Percentiles rank a stretch among this genome's conserved stretches.
These are phyloP conservation scores for Astropecten irregularis DNA, from an alignment of 53 echinoderm and acorn worm genomes.

Conservation along the genomic window DNA sequence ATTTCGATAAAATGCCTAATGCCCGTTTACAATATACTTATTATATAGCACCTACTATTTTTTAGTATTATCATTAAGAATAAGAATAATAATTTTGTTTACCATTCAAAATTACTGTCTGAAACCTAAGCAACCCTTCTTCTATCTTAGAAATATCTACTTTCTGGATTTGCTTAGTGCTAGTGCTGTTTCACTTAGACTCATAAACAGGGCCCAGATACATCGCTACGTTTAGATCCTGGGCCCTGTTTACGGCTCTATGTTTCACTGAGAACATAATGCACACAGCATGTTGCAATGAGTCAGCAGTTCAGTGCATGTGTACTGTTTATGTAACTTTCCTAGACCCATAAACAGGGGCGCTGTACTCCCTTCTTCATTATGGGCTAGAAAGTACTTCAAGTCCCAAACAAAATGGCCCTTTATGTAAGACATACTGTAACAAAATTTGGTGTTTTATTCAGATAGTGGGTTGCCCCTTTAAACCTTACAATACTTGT, in stretches of 20 bases:
- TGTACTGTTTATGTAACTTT: no score
- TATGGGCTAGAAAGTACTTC: background rate
- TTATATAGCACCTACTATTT: background rate
- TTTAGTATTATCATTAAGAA: background rate
- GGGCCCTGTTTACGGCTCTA: no score
- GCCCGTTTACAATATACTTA: background rate
- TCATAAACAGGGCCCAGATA: no score
- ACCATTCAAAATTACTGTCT: background rate
- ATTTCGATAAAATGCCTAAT: background rate
- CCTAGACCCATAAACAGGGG: no score
- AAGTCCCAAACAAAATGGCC: background rate
- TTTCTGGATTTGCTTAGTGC: no score
- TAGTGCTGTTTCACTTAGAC: no score
- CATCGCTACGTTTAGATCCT: no score
- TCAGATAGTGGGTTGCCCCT: no score
- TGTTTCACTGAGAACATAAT: no score
- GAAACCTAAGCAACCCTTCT: background rate
- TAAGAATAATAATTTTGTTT: background rate
- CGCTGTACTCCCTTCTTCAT: no score
- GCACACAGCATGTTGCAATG: no score
- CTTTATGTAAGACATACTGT: background rate
- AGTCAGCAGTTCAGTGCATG: no score
- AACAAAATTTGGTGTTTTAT: background rate
- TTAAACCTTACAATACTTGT: background rate
- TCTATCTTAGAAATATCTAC: background rate